Base-by-base conservation (phyloP, 92 coral and sea anemone genomes). In the Parazoanthus atlanticus region DNA sequence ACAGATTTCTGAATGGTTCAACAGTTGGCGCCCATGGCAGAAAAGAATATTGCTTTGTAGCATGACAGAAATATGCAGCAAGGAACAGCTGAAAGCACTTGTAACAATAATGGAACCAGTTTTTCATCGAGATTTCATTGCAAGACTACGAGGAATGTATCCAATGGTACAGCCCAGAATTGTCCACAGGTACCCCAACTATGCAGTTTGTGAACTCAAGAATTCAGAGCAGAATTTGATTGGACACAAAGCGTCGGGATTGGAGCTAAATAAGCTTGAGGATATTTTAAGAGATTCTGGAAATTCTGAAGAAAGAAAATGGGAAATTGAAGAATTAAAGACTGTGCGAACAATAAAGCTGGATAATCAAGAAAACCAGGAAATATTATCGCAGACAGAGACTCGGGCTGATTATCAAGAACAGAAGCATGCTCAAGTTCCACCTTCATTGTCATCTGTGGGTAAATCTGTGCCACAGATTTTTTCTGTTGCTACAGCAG, bases 1-100 rank as follows among this genome's bases (percentile, higher is more conserved):
- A 83, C 92, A 93, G 56, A 95, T 97, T 2, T 91, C 95, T 38
- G 98, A 97, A 70, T 95, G 99, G 99, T 97, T 95, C 64, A 36
- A 90, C 16, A 85, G 92, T 29, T 97, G 99, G 99, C 88, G 96
- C 47, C 92, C 97, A 5, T 97, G 99, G 99, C 99, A 97, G 82
- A 91, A 94, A 83, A 90, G 94, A 30, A 94, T 97, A 73, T 91
- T 97, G 70, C 83, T 97, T 81, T 97, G 99, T 78, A 94, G 94
- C 58, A 90, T 95, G 84, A 92, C 99, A 3, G 99, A 93, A 78
- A 97, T 94, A 81, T 96, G 97, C 82, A 90, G 95, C 67, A 93
- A 94, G 82, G 89, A 86, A 40, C 98, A 96, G 85, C 91, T 97
- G 58, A 90, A 90, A 78, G 92, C 96, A 12, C 91, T 97, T 30